phyloP scores from a whole-genome alignment of 1,140 invertebrate species.

The Dysdera silvatica region DNA sequence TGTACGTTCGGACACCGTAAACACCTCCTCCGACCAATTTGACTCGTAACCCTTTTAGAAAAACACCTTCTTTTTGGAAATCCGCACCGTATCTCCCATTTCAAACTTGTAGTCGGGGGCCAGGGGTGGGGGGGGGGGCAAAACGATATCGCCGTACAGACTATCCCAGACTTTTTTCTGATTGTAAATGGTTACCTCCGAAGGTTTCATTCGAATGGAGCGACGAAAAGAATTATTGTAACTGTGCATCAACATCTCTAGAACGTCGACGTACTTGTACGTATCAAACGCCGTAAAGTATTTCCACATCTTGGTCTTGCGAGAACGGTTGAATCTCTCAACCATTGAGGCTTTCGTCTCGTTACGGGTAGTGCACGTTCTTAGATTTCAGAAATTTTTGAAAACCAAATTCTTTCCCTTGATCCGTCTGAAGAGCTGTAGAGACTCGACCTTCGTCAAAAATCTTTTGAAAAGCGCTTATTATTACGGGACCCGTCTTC shows the following conservation, averaged over 20 bases:
- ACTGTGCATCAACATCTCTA: slow-evolving; percentile 38
- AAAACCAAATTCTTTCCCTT: slow-evolving; percentile 33
- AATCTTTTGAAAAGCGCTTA: not conserved
- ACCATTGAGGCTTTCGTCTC: slow-evolving; percentile 45
- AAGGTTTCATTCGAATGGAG: slow-evolving; percentile 42
- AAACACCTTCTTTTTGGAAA: slow-evolving; percentile 17
- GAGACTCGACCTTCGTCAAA: not conserved
- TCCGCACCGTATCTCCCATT: slow-evolving; percentile 36
- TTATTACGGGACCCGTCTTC: not conserved
- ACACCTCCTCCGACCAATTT: slow-evolving; percentile 24
- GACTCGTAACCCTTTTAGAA: slow-evolving; percentile 26
- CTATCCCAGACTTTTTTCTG: too few species aligned
- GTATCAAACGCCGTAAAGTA: slow-evolving; percentile 45
- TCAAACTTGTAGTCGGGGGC: slow-evolving; percentile 34
- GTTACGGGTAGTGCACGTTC: slow-evolving; percentile 42
- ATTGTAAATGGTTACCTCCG: slow-evolving; percentile 40
- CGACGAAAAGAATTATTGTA: slow-evolving; percentile 46
- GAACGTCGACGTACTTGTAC: slow-evolving; percentile 42
- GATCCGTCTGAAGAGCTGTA: slow-evolving; percentile 16
- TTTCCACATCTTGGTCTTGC: slow-evolving; percentile 45
- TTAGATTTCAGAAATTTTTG: slow-evolving; percentile 36
- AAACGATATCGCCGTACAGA: too few species aligned
- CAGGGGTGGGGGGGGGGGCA: too few species aligned
- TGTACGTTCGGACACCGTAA: slow-evolving; percentile 8
- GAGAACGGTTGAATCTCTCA: slow-evolving; percentile 46